Evolutionary conservation across 2,888 invertebrate genomes (phyloP).

Genomic region (Acronicta aceris): DNA sequence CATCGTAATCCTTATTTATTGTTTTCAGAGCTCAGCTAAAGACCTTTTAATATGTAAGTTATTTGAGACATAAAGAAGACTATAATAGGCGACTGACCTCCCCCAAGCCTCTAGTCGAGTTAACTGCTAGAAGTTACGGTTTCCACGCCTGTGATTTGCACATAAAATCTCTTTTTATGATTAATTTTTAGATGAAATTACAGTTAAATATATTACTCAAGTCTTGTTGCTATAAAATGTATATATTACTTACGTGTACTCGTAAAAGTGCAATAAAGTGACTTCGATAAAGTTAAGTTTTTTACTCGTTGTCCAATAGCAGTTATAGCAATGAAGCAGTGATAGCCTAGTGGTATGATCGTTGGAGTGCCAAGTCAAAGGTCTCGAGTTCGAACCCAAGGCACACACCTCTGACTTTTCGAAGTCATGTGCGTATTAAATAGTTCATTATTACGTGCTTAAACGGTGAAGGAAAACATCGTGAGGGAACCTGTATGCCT

Average conservation of each 20-base stretch:
- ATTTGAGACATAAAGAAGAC: slow-evolving; percentile 19
- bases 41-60: slow-evolving; percentile 29
- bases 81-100: slow-evolving; percentile 29
- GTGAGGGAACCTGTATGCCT: too few species aligned
- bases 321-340: too few species aligned
- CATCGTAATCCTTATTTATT: slow-evolving; percentile 7
- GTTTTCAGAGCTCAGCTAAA: slow-evolving; percentile 9
- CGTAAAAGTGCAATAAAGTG: neutral
- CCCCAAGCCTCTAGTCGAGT: slow-evolving; percentile 25
- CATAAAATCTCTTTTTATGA: slow-evolving; percentile 13
- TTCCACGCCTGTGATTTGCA: slow-evolving; percentile 3
- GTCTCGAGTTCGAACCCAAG: too few species aligned
- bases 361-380: too few species aligned
- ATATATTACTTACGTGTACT: neutral
- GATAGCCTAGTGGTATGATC: too few species aligned
- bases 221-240: neutral
- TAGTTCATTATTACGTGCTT: too few species aligned
- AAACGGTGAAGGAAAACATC: too few species aligned
- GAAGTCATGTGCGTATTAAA: too few species aligned
- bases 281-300: too few species aligned
- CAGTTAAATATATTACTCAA: neutral
- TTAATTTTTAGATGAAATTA: slow-evolving; percentile 13
- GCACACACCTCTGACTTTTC: too few species aligned
- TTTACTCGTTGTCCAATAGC: too few species aligned
- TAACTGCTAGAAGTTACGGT: slow-evolving; percentile 37